Evolutionary conservation across 2,113 vertebrate species (phyloP), one percentile per base, ranked within the genome.

Genomic region (Chaenogobius annularis): DNA sequence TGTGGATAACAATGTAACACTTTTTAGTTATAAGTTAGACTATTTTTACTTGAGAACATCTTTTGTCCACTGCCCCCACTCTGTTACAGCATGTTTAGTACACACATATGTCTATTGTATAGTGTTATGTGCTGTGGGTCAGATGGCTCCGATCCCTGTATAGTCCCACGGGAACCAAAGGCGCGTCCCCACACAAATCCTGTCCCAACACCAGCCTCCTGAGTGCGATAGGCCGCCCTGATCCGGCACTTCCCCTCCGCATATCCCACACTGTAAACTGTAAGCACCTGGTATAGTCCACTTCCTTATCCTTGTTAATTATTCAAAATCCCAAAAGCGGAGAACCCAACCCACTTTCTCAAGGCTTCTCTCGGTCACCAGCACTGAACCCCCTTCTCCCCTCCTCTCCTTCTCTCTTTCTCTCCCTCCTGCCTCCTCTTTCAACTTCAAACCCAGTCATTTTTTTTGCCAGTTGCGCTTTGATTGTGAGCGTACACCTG

Each of bases 361-460:
- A 85, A 74, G 48, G 80, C 88, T 72, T 68, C 82, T 74, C 80
- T 90, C 89, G 87, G 83, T 84, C 87, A 87, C 80, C 90, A 50
- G 48, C 48, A 88, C 82, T 63, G 52, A 12, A 1, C 74, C 83
- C 77, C 71, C 73, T 74, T 19, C 75, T 55, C 55, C 22, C 11
- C 55, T 6, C 55, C 6, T 14, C 55, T 13, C 3, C 3, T 9
- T n/a, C 37, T 40, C 37, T 40, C 37, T 7, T n/a, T 72, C 82
- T 44, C 72, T 76, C 43, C 66, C 87, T 84, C 83, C 83, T 82
- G 54, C 88, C 91, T 81, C 83, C 83, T 63, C 91, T 91, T 93
- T 93, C 85, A 93, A 93, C 87, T 92, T 92, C 90, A 91, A 93
- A 93, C 88, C 92, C 85, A 84, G 86, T 91, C 88, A 91, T 93